A percentile compares a stretch with the other conserved stretches of the same genome.
These are phyloP conservation scores for Eubasilissa regina DNA, from an alignment of 1,140 invertebrate species.

Conservation along the genomic window DNA sequence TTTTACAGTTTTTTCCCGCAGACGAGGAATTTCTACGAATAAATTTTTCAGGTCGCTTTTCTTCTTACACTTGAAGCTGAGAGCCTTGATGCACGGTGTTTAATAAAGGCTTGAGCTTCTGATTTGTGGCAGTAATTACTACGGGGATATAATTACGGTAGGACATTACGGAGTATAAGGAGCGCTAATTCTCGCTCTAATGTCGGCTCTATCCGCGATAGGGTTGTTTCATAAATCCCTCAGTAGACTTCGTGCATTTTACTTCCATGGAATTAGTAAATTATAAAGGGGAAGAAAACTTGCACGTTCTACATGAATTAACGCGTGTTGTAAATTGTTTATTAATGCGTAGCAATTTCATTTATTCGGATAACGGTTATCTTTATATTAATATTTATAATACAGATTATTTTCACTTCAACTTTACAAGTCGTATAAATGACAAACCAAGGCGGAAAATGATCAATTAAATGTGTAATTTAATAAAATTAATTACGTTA, in stretches of 20 bases:
- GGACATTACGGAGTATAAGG: constrained; percentile 50
- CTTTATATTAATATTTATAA: too few species aligned
- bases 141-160: constrained; percentile 57
- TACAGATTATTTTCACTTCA: too few species aligned
- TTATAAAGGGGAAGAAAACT: neutral
- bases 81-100: constrained; percentile 55
- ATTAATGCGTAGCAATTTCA: neutral
- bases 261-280: neutral
- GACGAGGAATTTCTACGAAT: neutral
- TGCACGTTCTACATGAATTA: neutral
- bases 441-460: too few species aligned
- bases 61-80: constrained; percentile 8
- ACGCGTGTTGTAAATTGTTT: neutral
- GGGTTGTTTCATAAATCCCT: constrained; percentile 44
- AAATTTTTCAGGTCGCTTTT: neutral
- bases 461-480: too few species aligned
- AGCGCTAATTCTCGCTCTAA: constrained; percentile 57
- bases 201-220: constrained; percentile 45
- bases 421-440: too few species aligned
- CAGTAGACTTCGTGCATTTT: constrained; percentile 6
- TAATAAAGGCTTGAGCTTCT: constrained; percentile 55
- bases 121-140: constrained; percentile 59
- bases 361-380: too few species aligned
- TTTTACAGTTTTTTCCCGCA: neutral
- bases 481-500: too few species aligned